phyloP scores from a whole-genome alignment of 2,113 vertebrate species.

The Sula dactylatra region DNA sequence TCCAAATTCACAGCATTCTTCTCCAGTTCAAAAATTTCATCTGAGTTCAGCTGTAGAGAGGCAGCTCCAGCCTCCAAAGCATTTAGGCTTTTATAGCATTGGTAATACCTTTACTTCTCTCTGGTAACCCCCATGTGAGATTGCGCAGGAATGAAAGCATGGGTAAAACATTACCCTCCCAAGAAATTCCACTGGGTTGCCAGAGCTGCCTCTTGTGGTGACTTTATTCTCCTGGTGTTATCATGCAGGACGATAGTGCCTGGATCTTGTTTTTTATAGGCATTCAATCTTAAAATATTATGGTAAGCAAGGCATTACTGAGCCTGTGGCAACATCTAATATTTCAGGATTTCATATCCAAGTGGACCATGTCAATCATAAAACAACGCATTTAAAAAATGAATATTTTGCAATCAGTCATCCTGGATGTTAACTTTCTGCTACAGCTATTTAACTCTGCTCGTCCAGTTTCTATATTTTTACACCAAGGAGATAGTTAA shows the following conservation, averaged over 20 bases:
- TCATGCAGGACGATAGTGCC: neutral
- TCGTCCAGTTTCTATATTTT: neutral
- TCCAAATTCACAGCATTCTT: neutral
- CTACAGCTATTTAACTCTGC: neutral
- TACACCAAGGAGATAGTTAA: neutral
- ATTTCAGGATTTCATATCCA: neutral
- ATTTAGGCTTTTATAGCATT: neutral
- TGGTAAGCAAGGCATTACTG: neutral
- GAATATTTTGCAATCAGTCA: neutral
- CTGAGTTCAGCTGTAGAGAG: neutral
- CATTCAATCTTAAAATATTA: neutral
- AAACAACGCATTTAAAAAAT: neutral
- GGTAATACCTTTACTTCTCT: neutral
- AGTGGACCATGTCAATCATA: neutral
- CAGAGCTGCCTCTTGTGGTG: neutral
- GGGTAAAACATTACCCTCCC: fast-evolving
- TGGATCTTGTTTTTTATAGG: neutral
- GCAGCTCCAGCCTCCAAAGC: neutral
- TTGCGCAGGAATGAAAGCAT: neutral
- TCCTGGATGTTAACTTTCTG: neutral
- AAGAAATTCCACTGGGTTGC: neutral
- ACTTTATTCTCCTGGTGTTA: neutral
- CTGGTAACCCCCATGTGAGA: neutral
- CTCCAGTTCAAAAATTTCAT: neutral
- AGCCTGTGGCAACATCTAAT: neutral